phyloP scores from a whole-genome alignment of 35 echinoderm and acorn worm genomes.

The Apostichopus californicus region DNA sequence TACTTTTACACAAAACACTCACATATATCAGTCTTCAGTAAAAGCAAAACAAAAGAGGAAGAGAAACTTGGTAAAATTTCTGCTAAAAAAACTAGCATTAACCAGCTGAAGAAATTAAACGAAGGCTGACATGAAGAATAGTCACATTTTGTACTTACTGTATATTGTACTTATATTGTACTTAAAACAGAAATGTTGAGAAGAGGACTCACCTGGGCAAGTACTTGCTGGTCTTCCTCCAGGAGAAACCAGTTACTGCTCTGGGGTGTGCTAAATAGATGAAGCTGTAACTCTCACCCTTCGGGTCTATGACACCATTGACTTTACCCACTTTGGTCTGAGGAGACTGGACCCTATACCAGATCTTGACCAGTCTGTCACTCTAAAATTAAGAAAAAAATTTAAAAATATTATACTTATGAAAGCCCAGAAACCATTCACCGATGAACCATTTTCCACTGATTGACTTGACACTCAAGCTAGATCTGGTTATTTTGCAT shows the following conservation, averaged over 20 bases:
- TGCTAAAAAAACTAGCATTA: no score
- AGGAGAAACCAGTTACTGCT: conserved; percentile 94
- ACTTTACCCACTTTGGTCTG: conserved; percentile 14
- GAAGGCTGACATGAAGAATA: not conserved
- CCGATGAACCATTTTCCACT: no score
- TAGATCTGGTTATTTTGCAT: no score
- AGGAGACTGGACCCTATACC: conserved; percentile 77
- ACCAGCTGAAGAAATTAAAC: no score
- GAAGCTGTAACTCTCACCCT: conserved; percentile 85
- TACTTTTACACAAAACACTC: no score
- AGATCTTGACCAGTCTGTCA: conserved; percentile 90
- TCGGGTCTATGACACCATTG: conserved; percentile 52
- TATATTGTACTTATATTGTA: not conserved
- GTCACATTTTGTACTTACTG: not conserved
- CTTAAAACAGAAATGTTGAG: not conserved
- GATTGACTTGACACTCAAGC: no score
- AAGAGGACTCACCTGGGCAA: conserved; percentile 79
- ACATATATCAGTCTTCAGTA: no score
- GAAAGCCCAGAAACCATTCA: no score
- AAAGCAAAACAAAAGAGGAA: no score
- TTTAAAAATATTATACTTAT: no score
- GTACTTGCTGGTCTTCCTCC: conserved; percentile 96
- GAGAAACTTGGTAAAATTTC: no score
- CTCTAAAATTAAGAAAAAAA: conserved; percentile 62
- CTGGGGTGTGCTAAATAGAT: conserved; percentile 95